These are phyloP conservation scores for Thymelicus lineola DNA, from an alignment of 2,888 invertebrate genomes.

Conservation along the genomic window DNA sequence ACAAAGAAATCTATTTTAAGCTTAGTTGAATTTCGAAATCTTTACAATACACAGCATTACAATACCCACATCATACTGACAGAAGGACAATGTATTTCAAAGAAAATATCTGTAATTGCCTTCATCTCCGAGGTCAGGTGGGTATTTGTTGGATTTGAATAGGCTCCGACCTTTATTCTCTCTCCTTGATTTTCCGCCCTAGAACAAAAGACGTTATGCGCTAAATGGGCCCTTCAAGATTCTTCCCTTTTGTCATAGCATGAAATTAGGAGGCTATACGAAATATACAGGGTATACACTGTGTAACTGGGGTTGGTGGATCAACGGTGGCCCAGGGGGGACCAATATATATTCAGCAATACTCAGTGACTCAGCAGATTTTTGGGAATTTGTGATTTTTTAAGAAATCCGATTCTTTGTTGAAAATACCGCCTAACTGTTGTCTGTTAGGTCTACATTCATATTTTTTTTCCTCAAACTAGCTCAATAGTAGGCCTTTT, in stretches of 20 bases:
- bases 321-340: too few species aligned
- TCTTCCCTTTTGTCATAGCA: conserved; percentile 54
- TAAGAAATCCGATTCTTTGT: too few species aligned
- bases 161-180: conserved; percentile 60
- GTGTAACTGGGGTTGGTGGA: too few species aligned
- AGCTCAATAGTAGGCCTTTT: too few species aligned
- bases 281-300: too few species aligned
- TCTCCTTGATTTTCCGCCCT: conserved; percentile 65
- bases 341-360: too few species aligned
- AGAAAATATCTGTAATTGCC: conserved; percentile 70
- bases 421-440: too few species aligned
- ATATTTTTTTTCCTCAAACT: too few species aligned
- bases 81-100: conserved; percentile 62
- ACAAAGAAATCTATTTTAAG: not conserved
- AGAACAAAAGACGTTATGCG: conserved; percentile 63
- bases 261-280: conserved; percentile 18
- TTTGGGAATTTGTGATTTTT: too few species aligned
- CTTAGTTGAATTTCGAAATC: not conserved
- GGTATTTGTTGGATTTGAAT: conserved; percentile 64
- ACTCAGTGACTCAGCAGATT: too few species aligned
- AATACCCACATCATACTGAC: conserved; percentile 45
- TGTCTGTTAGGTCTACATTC: too few species aligned
- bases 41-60: conserved; percentile 13
- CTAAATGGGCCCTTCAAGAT: conserved; percentile 60
- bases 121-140: conserved; percentile 59